Evolutionary conservation across 2,888 invertebrate species (phyloP).

Genomic region (Ametastegia equiseti): DNA sequence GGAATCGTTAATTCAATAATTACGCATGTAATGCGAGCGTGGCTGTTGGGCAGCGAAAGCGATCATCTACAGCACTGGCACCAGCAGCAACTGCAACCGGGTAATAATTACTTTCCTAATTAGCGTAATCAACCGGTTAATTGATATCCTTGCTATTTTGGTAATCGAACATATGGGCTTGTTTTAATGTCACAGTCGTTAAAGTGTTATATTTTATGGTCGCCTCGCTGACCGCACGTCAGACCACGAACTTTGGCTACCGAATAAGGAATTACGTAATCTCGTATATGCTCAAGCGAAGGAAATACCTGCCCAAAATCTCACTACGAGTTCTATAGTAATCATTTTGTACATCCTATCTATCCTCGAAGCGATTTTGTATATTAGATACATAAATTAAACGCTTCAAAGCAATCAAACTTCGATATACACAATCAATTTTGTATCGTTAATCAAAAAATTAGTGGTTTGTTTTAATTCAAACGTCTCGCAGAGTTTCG

Average conservation of each 20-base stretch:
- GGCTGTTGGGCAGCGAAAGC: slow-evolving; percentile 58
- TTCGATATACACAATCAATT: not conserved
- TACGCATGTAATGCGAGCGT: slow-evolving; percentile 11
- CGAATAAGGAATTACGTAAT: slow-evolving; percentile 17
- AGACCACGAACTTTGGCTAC: slow-evolving; percentile 19
- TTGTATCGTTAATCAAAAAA: slow-evolving; percentile 10
- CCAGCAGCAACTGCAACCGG: slow-evolving; percentile 52
- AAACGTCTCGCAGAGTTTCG: not conserved
- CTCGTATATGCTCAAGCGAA: not conserved
- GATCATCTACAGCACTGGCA: no score
- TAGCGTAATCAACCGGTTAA: slow-evolving; percentile 62
- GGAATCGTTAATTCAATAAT: slow-evolving; percentile 14
- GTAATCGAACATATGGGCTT: slow-evolving; percentile 27
- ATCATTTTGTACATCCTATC: not conserved
- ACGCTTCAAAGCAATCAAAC: not conserved
- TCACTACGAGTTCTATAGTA: not conserved
- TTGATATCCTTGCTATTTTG: slow-evolving; percentile 54
- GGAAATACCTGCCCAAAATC: not conserved
- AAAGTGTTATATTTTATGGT: slow-evolving; percentile 43
- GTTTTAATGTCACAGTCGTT: slow-evolving; percentile 48
- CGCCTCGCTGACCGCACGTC: not conserved
- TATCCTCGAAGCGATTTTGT: not conserved
- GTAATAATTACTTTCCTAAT: slow-evolving; percentile 62
- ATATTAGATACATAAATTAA: not conserved
- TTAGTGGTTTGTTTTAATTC: slow-evolving; percentile 7